phyloP scores from a whole-genome alignment of 1,140 invertebrate species.

The Lineus longissimus region DNA sequence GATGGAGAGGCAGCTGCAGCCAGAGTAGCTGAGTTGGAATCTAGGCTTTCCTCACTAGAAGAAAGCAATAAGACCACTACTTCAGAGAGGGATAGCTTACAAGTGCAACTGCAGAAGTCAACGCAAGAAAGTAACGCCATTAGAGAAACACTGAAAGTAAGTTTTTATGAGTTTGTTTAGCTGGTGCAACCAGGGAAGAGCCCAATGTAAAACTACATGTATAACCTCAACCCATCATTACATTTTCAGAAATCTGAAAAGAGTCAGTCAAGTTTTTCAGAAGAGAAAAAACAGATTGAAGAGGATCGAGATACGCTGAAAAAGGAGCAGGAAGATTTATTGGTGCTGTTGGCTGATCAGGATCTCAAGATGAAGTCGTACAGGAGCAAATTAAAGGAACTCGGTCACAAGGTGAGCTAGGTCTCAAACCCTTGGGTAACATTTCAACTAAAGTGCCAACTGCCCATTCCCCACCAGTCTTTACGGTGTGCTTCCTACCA shows the following conservation, averaged over 20 bases:
- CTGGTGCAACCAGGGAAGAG: too few relatives aligned
- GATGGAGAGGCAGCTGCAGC: too few relatives aligned
- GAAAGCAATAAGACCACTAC: too few relatives aligned
- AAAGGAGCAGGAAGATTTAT: constrained; percentile 87
- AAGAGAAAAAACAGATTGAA: constrained; percentile 36
- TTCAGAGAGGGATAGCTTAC: too few relatives aligned
- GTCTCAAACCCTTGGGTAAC: not conserved
- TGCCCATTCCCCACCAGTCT: not conserved
- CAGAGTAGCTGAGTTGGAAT: too few relatives aligned
- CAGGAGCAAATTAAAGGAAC: constrained; percentile 64
- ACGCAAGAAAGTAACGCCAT: too few relatives aligned
- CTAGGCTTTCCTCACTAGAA: too few relatives aligned
- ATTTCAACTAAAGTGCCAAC: not conserved
- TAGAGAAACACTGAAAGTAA: too few relatives aligned
- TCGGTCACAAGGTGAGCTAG: constrained; percentile 65
- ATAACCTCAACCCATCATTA: too few relatives aligned
- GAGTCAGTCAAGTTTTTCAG: constrained; percentile 33
- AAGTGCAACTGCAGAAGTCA: too few relatives aligned
- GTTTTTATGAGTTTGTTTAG: too few relatives aligned
- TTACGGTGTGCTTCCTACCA: not conserved
- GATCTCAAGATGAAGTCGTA: constrained; percentile 71
- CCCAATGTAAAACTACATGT: too few relatives aligned
- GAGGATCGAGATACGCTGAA: constrained; percentile 67
- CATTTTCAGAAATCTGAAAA: constrained; percentile 44
- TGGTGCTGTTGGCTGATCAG: constrained; percentile 80